Evolutionary conservation across 2,888 invertebrate species (phyloP), one percentile per base, ranked within the genome.

Genomic region (Leptinotarsa haldemani): DNA sequence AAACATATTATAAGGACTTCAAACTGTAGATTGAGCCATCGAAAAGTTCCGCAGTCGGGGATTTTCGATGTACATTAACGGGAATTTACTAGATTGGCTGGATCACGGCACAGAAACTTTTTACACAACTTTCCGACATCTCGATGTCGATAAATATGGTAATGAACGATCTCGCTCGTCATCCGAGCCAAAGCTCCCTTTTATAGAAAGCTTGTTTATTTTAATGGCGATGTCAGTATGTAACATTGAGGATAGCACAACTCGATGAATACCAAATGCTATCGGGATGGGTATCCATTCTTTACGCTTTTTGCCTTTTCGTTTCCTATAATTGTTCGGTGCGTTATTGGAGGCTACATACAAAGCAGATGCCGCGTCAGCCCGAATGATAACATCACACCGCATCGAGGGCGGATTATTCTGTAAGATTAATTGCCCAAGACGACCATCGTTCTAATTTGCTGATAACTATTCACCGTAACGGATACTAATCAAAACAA

Each of bases 91-190:
- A 80, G 83, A 84, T 84, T 82, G 82, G 81, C 77, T 76, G 82
- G 83, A 83, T 83, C 82, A 82, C 79, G 79, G 71, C 75, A 78
- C 78, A 78, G 77, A 81, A 83, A 84, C 80, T 83, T 84, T 82
- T 81, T 77, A 74, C 71, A 69, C 70, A 77, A 78, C 76, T 79
- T 82, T 81, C 76, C 79, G 78, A 80, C 81, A 79, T 77, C 77
- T 78, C 77, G 78, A 78, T 77, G 81, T 82, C 82, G 83, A 84
- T 84, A 83, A 83, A 84, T 84, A 84, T 84, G 84, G 82, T 83
- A 84, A 84, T 84, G 83, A 83, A 78, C 81, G 81, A 83, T 81
- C 81, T 83, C 75, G 76, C 53, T 76, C 75, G 78, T 78, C 78
- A 79, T 81, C 74, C 79, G 77, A 77, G 79, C 78, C 77, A 78